A percentile compares a stretch with the other conserved stretches of the same genome.
phyloP scores from a whole-genome alignment of 1,140 invertebrate species.

The Sitophilus oryzae region DNA sequence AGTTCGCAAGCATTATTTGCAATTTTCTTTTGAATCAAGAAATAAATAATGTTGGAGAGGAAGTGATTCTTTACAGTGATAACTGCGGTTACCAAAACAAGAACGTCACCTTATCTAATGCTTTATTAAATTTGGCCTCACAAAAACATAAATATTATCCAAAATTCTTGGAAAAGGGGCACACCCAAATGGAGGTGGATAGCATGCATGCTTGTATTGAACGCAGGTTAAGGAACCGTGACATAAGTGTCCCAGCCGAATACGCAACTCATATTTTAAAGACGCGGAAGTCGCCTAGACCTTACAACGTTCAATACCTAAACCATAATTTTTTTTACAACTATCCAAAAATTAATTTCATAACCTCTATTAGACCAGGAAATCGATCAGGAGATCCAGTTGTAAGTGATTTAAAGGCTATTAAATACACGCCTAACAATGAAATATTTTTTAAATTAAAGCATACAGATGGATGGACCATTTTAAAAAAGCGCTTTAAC shows the following conservation, averaged over 20 bases:
- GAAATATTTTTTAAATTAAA: too few species aligned
- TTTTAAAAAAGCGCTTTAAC: too few species aligned
- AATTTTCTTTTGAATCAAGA: slow-evolving; percentile 19
- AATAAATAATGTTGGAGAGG: neutral
- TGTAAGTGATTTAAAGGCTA: too few species aligned
- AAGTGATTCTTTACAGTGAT: slow-evolving; percentile 13
- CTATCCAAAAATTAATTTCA: too few species aligned
- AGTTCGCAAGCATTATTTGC: slow-evolving; percentile 30
- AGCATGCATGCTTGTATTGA: slow-evolving; percentile 34
- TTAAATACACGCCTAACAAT: too few species aligned
- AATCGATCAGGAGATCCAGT: too few species aligned
- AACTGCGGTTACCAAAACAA: slow-evolving; percentile 23
- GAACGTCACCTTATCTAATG: slow-evolving; percentile 18
- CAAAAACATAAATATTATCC: slow-evolving; percentile 19
- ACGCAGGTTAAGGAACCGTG: slow-evolving; percentile 22
- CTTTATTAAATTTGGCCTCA: slow-evolving; percentile 15
- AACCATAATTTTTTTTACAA: slow-evolving; percentile 11
- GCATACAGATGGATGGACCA: too few species aligned
- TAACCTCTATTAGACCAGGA: too few species aligned
- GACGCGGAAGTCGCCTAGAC: slow-evolving; percentile 22
- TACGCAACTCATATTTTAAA: slow-evolving; percentile 24
- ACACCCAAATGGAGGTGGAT: slow-evolving; percentile 41
- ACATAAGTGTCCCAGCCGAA: slow-evolving; percentile 25
- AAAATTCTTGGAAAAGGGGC: slow-evolving; percentile 32
- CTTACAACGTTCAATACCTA: slow-evolving; percentile 18